Evolutionary conservation across 2,888 invertebrate species (phyloP), one percentile per base, ranked within the genome.

Genomic region (Andricus quercusramuli): DNA sequence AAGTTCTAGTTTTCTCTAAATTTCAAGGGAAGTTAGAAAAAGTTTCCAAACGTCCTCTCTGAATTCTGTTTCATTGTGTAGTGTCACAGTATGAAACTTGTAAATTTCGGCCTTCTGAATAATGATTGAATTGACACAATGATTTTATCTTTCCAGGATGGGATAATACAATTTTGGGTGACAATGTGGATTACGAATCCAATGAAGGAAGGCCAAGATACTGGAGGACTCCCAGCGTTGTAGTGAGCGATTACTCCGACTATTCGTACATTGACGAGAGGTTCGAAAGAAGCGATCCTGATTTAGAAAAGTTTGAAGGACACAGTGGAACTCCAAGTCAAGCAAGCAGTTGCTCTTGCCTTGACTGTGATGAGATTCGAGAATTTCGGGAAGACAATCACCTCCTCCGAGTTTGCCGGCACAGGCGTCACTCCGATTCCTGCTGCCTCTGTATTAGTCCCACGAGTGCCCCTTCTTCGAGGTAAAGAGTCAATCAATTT

Each of bases 211-310:
- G 87, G 77, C 91, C 91, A 0, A 86, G 95, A 6, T 96, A 95
- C 88, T 96, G 96, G 92, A 93, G 97, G 81, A 97, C 97, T 0
- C 97, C 97, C 0, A 97, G 97, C 79, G 97, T 97, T 68, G 97
- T 97, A 4, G 97, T 97, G 65, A 97, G 97, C 89, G 97, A 97
- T 91, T 97, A 97, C 89, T 97, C 97, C 0, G 97, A 97, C 89
- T 97, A 95, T 88, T 92, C 91, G 29, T 92, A 91, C 84, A 79
- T 90, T 47, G 92, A 92, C 44, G 92, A 92, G 78, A 90, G 89
- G 22, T 88, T 89, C 65, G 92, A 92, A 62, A 87, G 91, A 37
- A 90, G 87, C 79, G 90, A 92, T 80, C 83, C 88, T 29, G 92
- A 91, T 29, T 85, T 93, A 47, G 92, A 92, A 29, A 91, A 90